phyloP scores from a whole-genome alignment of 2,113 vertebrate genomes.

The Bubo blakistoni region DNA sequence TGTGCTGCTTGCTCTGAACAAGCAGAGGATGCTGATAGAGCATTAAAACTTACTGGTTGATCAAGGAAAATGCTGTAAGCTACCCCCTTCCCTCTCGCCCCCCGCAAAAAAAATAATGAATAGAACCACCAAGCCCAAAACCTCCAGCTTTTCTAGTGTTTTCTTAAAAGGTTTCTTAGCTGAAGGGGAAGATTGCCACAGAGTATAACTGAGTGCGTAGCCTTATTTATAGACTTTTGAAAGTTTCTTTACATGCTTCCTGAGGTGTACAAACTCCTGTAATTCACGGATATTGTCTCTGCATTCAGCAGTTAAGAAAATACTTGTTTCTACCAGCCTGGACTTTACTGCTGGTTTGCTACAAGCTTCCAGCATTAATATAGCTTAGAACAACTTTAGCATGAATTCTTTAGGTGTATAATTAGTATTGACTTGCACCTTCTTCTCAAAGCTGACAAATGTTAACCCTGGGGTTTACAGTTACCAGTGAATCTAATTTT shows the following conservation, averaged over 20 bases:
- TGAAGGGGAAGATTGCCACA: not conserved
- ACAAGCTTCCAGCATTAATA: not conserved
- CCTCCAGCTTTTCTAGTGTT: not conserved
- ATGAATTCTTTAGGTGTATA: not conserved
- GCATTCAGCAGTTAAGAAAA: conserved; percentile 1
- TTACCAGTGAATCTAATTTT: not conserved
- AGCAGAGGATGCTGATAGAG: not conserved
- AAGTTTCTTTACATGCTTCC: not conserved
- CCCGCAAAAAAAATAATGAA: not conserved
- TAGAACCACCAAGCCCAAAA: not conserved
- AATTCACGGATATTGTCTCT: not conserved
- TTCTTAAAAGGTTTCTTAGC: not conserved
- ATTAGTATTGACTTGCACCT: not conserved
- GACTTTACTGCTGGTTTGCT: not conserved
- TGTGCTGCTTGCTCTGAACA: not conserved
- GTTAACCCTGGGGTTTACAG: not conserved
- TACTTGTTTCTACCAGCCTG: not conserved
- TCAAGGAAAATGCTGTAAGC: not conserved
- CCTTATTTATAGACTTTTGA: not conserved
- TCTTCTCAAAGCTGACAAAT: not conserved
- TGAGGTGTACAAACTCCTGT: not conserved
- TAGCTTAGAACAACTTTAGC: not conserved
- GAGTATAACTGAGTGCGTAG: not conserved
- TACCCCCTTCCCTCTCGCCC: not conserved
- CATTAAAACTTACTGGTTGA: not conserved